These are phyloP conservation scores for Gymnothorax reevesii DNA, from an alignment of 2,797 vertebrate genomes.

Conservation along the genomic window DNA sequence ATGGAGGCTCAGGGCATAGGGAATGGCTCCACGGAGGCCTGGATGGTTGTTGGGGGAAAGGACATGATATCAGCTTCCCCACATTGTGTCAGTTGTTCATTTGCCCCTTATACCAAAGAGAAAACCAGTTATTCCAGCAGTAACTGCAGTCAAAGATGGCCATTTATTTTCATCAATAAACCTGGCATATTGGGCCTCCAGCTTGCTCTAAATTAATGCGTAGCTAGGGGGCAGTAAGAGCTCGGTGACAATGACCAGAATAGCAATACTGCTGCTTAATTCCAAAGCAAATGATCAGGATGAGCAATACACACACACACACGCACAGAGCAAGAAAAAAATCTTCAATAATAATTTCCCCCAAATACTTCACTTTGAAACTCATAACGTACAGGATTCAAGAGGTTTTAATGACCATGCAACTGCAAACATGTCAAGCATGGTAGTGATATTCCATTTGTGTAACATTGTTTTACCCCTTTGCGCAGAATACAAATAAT, in stretches of 20 bases:
- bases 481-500: too few relatives aligned
- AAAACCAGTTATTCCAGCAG: neutral
- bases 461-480: neutral
- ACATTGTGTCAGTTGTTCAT: neutral
- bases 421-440: neutral
- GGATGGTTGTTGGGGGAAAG: neutral
- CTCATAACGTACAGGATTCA: too few relatives aligned
- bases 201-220: neutral
- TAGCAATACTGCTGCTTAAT: neutral
- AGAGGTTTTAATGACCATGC: neutral
- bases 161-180: neutral
- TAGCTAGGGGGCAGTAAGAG: neutral
- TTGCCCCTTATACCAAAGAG: neutral
- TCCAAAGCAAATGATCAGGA: neutral
- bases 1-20: conserved; percentile 94
- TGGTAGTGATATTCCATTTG: neutral
- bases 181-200: neutral
- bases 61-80: neutral
- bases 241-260: neutral
- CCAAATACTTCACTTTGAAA: too few relatives aligned
- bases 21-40: conserved; percentile 95
- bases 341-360: too few relatives aligned
- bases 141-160: neutral
- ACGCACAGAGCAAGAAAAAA: too few relatives aligned
- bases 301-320: neutral